Evolutionary conservation across 35 echinoderm and acorn worm genomes (phyloP), one percentile per base, ranked within the genome.

Genomic region (Heliocidaris tuberculata): DNA sequence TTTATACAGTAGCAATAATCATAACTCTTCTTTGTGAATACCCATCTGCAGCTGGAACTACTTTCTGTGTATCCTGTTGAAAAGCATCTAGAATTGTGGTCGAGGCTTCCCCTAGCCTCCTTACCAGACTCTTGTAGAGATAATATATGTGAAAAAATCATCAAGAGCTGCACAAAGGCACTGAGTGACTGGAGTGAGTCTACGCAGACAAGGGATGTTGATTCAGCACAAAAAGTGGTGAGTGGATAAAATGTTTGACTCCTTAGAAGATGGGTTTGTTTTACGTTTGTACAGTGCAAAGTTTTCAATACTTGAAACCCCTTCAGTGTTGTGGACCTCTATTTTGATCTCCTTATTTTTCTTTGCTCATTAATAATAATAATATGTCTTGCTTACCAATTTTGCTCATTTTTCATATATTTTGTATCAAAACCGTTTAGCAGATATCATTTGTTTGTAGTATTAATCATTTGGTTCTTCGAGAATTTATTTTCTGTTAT

Each of bases 91-190:
- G 59, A 35, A 35, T 59, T 97, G 29, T 97, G 96, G 96, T 88
- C 86, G 11, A 49, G 90, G n/a, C n/a, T 97, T 49, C 95, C 96
- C 2, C 71, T 97, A 49, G 86, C n/a, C 16, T 93, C 96, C 6
- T 97, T 97, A 86, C 85, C 93, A 90, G 93, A 94, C 88, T 95
- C 56, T 3, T 47, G 21, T 30, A 97, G 70, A 47, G 42, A 85
- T 50, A 15, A 19, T 5, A 47, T 96, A 31, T 85, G 65, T 94
- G 92, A 94, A 85, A n/a, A 50, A 86, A 49, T 96, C 13, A 86
- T 94, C 2, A 60, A 31, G 47, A 93, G 60, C 17, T 78, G 92
- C 50, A 50, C 94, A 86, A 89, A 88, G 32, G 27, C 32, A 31
- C 47, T 93, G 30, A 49, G 49, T 31, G 92, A 21, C 48, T 96